Evolutionary conservation across 2,888 invertebrate genomes (phyloP).

Genomic region (Pardosa pseudoannulata): DNA sequence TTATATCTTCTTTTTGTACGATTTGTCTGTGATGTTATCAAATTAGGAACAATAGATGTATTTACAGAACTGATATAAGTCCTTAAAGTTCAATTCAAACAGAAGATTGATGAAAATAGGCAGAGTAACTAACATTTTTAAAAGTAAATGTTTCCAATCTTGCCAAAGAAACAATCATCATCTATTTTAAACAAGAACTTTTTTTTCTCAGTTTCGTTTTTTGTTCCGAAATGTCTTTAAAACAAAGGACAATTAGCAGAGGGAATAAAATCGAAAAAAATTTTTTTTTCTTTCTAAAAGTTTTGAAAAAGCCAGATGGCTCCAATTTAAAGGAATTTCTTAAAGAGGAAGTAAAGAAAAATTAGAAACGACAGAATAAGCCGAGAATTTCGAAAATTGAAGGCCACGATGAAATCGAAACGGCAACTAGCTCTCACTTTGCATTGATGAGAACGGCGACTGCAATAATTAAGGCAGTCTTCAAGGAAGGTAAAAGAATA

Average conservation of each 20-base stretch:
- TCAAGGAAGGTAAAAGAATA: slow-evolving; percentile 13
- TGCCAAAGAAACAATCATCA: no score
- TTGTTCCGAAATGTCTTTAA: slow-evolving; percentile 8
- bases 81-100: no score
- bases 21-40: no score
- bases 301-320: slow-evolving; percentile 50
- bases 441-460: slow-evolving; percentile 33
- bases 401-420: slow-evolving; percentile 61
- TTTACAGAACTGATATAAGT: no score
- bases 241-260: slow-evolving; percentile 16
- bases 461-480: slow-evolving; percentile 58
- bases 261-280: neutral
- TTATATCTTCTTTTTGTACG: no score
- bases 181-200: neutral
- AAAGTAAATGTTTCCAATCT: no score
- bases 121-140: no score
- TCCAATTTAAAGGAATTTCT: slow-evolving; percentile 19
- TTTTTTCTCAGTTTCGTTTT: neutral
- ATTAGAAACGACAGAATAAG: slow-evolving; percentile 18
- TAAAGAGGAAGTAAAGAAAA: slow-evolving; percentile 11
- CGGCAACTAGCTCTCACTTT: slow-evolving; percentile 39
- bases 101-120: no score
- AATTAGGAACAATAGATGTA: no score
- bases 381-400: slow-evolving; percentile 49
- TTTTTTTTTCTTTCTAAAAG: slow-evolving; percentile 41